Percentiles rank a stretch among this genome's conserved stretches.
Evolutionary conservation across 2,113 vertebrate species (phyloP).

Genomic region (Clinocottus analis): DNA sequence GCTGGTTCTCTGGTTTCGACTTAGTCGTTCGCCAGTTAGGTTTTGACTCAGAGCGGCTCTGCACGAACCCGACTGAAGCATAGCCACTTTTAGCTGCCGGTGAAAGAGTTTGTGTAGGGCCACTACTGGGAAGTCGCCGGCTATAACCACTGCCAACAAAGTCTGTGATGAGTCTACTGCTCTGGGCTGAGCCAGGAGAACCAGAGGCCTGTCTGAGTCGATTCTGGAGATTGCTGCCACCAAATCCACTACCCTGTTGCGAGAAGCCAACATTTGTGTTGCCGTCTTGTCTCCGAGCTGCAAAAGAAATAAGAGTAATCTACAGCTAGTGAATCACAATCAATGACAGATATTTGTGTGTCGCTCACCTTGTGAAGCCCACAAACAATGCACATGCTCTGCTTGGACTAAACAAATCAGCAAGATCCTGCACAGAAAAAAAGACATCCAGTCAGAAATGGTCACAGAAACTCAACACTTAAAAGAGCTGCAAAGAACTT

Average conservation of each 20-base stretch:
- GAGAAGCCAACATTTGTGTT: conserved; percentile 44
- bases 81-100: not conserved
- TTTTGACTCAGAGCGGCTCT: not conserved
- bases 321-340: not conserved
- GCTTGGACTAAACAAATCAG: conserved; percentile 60
- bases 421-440: conserved; percentile 46
- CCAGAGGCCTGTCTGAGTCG: conserved; percentile 57
- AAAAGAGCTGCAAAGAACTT: not conserved
- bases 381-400: conserved; percentile 58
- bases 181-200: conserved; percentile 3
- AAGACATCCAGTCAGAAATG: not conserved
- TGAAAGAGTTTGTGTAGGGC: not conserved
- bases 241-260: conserved; percentile 5
- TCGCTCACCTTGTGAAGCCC: conserved; percentile 50
- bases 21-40: not conserved
- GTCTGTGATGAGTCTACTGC: not conserved
- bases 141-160: not conserved
- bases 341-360: no score
- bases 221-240: conserved; percentile 50
- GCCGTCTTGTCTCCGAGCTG: not conserved
- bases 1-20: fast-evolving
- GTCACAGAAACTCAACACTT: not conserved
- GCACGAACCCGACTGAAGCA: not conserved
- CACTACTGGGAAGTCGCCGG: not conserved
- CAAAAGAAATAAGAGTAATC: not conserved